Conservation (phyloP, 2,797 vertebrate genomes). For the Gymnopithys bicolor region DNA sequence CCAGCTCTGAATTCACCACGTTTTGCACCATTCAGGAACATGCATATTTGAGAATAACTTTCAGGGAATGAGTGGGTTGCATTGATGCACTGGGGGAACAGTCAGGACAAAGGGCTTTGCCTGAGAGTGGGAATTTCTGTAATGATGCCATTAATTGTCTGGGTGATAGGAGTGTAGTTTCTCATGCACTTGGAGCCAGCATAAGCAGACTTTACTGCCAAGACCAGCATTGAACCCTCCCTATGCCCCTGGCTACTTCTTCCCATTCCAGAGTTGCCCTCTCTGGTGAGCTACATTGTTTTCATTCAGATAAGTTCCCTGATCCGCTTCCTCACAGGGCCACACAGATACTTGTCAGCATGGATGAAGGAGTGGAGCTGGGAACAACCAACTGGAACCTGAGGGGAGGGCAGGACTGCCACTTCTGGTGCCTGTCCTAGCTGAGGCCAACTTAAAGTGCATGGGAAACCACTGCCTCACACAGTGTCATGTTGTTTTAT, state of each 20-base stretch:
- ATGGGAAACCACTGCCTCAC: background rate
- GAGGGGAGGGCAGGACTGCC: background rate
- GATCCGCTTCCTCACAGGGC: background rate
- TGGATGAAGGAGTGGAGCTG: background rate
- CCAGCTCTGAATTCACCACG: background rate
- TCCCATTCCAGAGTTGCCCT: background rate
- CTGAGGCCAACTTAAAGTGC: background rate
- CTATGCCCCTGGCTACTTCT: background rate
- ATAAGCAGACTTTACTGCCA: background rate
- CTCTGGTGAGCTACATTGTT: background rate
- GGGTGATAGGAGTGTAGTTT: background rate
- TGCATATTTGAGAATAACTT: background rate
- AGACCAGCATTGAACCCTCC: background rate
- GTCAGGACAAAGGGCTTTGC: background rate
- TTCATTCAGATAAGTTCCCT: background rate
- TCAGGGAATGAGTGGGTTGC: background rate
- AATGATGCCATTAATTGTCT: background rate
- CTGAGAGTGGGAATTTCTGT: background rate
- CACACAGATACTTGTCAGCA: background rate
- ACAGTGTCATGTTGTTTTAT: background rate
- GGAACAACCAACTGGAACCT: background rate
- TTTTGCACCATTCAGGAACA: background rate
- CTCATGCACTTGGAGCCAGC: background rate
- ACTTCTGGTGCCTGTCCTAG: background rate
- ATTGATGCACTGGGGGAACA: background rate